Percentiles rank a stretch among this genome's conserved stretches.
Conservation (phyloP, 2,797 vertebrate genomes). For the Crocidura indochinensis region DNA sequence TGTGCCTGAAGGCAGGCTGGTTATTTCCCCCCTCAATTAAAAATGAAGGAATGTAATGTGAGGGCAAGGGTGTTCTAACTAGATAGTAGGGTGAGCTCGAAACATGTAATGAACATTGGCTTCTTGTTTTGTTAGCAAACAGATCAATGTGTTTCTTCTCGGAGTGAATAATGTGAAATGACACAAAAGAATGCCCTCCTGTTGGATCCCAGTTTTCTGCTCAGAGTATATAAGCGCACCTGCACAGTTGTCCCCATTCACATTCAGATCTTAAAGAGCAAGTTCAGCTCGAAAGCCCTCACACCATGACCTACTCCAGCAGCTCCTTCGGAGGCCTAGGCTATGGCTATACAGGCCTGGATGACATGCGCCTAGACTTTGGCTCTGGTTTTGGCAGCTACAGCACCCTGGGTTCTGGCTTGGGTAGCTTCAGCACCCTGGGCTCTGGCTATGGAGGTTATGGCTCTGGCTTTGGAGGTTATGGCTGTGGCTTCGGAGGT, state of each 20-base stretch:
- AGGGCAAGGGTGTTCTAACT: too few species aligned
- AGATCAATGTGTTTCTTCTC: not conserved
- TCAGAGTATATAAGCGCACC: not conserved
- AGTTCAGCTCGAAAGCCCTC: not conserved
- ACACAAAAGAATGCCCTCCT: not conserved
- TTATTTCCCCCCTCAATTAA: too few species aligned
- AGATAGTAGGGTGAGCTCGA: too few species aligned
- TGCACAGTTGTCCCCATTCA: not conserved
- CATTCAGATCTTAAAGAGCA: too few species aligned
- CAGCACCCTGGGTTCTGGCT: not conserved
- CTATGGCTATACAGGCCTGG: not conserved
- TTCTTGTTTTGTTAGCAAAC: too few species aligned
- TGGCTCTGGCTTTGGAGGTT: not conserved
- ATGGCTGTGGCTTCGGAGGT: not conserved
- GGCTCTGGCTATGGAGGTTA: not conserved
- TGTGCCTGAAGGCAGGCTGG: too few species aligned
- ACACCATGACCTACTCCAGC: conserved; percentile 19
- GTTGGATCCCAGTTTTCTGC: not conserved
- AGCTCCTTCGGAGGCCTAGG: not conserved
- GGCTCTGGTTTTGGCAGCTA: not conserved
- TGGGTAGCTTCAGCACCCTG: not conserved
- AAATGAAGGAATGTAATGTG: too few species aligned
- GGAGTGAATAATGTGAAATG: not conserved
- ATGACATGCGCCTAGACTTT: not conserved
- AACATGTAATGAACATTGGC: too few species aligned